phyloP scores from a whole-genome alignment of 2,113 vertebrate species.

The Nesogale talazaci region DNA sequence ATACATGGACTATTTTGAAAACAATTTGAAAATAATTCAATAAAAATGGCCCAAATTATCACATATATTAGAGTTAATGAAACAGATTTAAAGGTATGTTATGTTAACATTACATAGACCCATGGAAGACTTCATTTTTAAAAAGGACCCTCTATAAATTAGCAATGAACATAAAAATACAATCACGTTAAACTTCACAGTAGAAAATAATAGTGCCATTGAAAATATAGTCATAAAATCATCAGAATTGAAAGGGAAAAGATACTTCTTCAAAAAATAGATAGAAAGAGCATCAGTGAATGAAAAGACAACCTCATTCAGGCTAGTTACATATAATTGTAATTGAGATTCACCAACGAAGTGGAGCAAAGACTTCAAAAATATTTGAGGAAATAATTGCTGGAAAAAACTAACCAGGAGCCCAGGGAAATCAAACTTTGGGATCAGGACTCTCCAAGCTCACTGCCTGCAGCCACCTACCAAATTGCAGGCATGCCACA shows the following conservation, averaged over 20 bases:
- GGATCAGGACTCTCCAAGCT: no score
- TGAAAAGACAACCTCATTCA: background rate
- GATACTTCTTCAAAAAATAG: background rate
- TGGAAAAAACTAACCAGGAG: background rate
- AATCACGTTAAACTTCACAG: background rate
- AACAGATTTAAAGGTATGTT: background rate
- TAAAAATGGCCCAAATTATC: background rate
- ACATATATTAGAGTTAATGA: background rate
- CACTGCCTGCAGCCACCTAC: no score
- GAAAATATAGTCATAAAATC: background rate
- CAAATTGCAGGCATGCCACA: no score
- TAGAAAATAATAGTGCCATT: background rate
- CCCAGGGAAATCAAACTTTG: no score
- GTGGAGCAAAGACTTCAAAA: background rate
- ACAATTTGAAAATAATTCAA: background rate
- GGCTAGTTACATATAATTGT: background rate
- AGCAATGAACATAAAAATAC: constrained; percentile 1
- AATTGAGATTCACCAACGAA: background rate
- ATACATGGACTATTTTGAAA: background rate
- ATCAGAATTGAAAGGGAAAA: background rate
- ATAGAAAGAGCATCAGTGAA: background rate
- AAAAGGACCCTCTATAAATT: background rate
- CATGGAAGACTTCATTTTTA: background rate
- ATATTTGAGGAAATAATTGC: background rate
- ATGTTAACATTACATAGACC: background rate